Evolutionary conservation across 2,888 invertebrate genomes (phyloP).

Genomic region (Oscheius myriophilus): DNA sequence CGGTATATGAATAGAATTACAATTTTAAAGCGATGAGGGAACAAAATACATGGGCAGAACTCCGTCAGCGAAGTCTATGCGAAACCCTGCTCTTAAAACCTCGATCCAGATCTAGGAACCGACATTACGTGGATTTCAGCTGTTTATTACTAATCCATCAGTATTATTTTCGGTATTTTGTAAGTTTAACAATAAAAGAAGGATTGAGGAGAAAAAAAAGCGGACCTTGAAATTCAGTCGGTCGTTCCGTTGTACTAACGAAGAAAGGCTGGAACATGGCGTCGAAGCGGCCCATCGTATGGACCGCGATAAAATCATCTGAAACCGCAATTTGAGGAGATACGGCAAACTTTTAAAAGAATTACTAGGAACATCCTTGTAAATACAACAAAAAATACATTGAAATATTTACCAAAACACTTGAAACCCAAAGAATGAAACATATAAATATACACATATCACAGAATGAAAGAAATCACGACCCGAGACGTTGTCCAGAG

Average conservation of each 20-base stretch:
- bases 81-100: too few relatives aligned
- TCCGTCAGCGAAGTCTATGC: too few relatives aligned
- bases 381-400: not conserved
- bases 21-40: too few relatives aligned
- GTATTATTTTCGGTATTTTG: too few relatives aligned
- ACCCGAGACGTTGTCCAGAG: slow-evolving; percentile 41
- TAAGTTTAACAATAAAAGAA: too few relatives aligned
- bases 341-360: not conserved
- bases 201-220: too few relatives aligned
- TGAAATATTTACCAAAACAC: not conserved
- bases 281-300: not conserved
- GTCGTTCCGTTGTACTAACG: not conserved
- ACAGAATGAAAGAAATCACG: not conserved
- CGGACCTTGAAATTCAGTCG: not conserved
- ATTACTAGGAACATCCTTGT: not conserved
- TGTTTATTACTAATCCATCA: too few relatives aligned
- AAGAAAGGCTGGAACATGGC: not conserved
- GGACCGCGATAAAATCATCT: slow-evolving; percentile 18
- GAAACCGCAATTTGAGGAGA: not conserved
- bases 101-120: too few relatives aligned
- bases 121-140: too few relatives aligned
- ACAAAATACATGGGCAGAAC: too few relatives aligned
- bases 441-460: not conserved
- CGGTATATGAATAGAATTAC: too few relatives aligned
- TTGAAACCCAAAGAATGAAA: not conserved